phyloP scores from a whole-genome alignment of 2,888 invertebrate species.

The Antitype chi region DNA sequence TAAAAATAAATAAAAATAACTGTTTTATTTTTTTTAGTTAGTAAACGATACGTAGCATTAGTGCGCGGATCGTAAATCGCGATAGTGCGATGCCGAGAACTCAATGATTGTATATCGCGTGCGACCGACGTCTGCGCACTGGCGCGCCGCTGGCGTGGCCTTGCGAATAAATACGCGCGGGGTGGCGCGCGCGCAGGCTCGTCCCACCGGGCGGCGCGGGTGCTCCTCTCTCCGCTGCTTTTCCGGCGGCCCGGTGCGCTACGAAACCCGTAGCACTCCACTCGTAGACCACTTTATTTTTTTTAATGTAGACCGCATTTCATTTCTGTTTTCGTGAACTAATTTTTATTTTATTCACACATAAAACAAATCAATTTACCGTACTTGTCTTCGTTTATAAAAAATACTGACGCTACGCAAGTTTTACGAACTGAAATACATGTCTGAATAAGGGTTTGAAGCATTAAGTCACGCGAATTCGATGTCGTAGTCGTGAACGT shows the following conservation, averaged over 20 bases:
- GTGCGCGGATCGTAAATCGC: constrained; percentile 83
- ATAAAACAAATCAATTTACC: not conserved
- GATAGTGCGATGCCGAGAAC: constrained; percentile 78
- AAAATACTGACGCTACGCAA: constrained; percentile 6
- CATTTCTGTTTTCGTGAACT: constrained; percentile 23
- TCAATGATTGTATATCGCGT: constrained; percentile 84
- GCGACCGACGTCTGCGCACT: constrained; percentile 88
- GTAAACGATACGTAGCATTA: constrained; percentile 81
- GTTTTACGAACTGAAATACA: constrained; percentile 6
- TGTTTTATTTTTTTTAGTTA: constrained; percentile 64
- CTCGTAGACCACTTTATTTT: constrained; percentile 76
- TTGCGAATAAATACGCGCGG: constrained; percentile 88
- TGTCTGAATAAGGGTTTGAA: not conserved
- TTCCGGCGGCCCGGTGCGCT: constrained; percentile 73
- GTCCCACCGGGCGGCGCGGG: constrained; percentile 82
- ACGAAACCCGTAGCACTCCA: constrained; percentile 77
- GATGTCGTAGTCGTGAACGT: constrained; percentile 53
- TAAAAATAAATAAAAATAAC: constrained; percentile 65
- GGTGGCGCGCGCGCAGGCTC: constrained; percentile 84
- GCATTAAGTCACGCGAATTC: constrained; percentile 17
- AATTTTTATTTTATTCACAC: constrained; percentile 18
- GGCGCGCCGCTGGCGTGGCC: constrained; percentile 88
- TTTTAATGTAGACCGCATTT: constrained; percentile 39
- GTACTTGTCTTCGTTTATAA: not conserved
- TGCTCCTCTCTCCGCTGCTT: constrained; percentile 85